Evolutionary conservation across 2,888 invertebrate genomes (phyloP).

Genomic region (Sturmia bella): DNA sequence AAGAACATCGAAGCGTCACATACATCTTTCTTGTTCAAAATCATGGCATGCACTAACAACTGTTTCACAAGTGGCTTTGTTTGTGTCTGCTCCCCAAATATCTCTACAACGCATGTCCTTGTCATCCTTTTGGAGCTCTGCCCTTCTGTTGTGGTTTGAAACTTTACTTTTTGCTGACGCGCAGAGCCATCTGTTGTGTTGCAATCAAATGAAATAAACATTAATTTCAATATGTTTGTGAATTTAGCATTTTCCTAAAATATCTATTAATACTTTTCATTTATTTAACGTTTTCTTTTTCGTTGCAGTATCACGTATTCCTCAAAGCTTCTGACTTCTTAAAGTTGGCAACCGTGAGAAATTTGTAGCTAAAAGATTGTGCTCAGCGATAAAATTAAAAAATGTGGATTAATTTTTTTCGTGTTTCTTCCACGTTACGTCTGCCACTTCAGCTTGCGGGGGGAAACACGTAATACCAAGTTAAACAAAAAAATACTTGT

Average conservation of each 20-base stretch:
- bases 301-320: constrained; percentile 45
- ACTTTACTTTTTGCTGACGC: constrained; percentile 35
- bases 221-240: constrained; percentile 14
- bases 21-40: constrained; percentile 53
- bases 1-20: constrained; percentile 36
- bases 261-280: constrained; percentile 7
- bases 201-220: not conserved
- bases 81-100: constrained; percentile 42
- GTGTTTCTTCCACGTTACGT: constrained; percentile 8
- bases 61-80: constrained; percentile 35
- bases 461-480: constrained; percentile 38
- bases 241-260: constrained; percentile 23
- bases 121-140: constrained; percentile 53
- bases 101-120: constrained; percentile 64
- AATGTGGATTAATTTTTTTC: constrained; percentile 29
- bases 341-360: constrained; percentile 66
- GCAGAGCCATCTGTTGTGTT: constrained; percentile 59
- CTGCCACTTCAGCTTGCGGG: constrained; percentile 3
- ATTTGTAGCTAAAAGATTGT: constrained; percentile 50
- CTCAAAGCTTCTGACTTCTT: constrained; percentile 56
- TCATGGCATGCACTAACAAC: constrained; percentile 62
- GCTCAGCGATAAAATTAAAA: constrained; percentile 31
- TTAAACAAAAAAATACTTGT: not conserved
- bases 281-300: constrained; percentile 2
- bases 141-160: constrained; percentile 62